A percentile compares a stretch with the other conserved stretches of the same genome.
Conservation (phyloP, 1,140 invertebrate species). For the Hylaeus anthracinus region DNA sequence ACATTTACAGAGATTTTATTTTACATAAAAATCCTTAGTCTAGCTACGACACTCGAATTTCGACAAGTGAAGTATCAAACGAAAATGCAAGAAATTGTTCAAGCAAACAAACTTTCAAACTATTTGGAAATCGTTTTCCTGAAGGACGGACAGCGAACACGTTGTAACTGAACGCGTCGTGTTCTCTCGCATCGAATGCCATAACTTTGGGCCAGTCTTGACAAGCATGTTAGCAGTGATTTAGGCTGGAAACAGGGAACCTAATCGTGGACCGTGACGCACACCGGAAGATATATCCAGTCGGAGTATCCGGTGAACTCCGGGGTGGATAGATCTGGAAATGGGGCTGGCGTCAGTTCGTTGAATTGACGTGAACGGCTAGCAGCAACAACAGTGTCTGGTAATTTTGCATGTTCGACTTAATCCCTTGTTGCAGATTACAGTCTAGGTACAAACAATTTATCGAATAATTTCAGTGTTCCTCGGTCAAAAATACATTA, state of each 20-base stretch:
- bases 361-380: neutral
- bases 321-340: too few species aligned
- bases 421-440: neutral
- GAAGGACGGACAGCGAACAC: neutral
- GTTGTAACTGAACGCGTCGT: conserved; percentile 8
- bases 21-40: too few species aligned
- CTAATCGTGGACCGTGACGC: conserved; percentile 25
- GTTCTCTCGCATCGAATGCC: conserved; percentile 20
- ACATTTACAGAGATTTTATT: too few species aligned
- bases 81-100: neutral
- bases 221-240: conserved; percentile 43
- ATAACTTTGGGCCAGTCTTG: conserved; percentile 43
- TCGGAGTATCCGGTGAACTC: conserved; percentile 8
- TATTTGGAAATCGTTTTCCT: neutral
- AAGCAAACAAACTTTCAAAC: neutral
- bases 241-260: conserved; percentile 9
- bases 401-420: neutral
- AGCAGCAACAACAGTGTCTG: neutral
- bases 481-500: too few species aligned
- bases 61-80: neutral
- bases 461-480: too few species aligned
- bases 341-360: too few species aligned
- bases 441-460: too few species aligned
- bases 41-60: neutral
- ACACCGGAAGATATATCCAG: conserved; percentile 41